phyloP scores from a whole-genome alignment of 2,888 invertebrate species.

The Clistopyga incitator region DNA sequence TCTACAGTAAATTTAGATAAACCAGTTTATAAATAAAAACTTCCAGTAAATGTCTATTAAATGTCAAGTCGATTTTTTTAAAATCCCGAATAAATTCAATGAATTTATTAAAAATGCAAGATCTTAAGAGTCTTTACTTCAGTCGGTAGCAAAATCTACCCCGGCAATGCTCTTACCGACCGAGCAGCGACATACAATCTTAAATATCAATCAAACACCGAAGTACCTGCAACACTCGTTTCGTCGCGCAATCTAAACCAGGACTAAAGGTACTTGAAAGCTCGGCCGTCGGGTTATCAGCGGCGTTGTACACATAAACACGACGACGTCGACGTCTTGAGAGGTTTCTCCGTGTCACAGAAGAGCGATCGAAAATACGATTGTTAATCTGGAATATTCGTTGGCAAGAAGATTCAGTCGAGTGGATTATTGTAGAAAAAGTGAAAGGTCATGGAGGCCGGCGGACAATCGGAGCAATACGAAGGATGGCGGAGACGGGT shows the following conservation, averaged over 20 bases:
- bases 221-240: too few species aligned
- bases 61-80: too few species aligned
- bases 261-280: background rate
- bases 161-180: too few species aligned
- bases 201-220: too few species aligned
- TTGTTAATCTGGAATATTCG: conserved; percentile 3
- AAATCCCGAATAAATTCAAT: too few species aligned
- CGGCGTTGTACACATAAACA: conserved; percentile 36
- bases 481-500: conserved; percentile 81
- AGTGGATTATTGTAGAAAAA: conserved; percentile 22
- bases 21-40: too few species aligned
- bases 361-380: conserved; percentile 10
- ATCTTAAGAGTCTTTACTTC: too few species aligned
- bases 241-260: conserved; percentile 10
- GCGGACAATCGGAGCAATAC: conserved; percentile 74
- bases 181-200: too few species aligned
- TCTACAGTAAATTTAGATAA: too few species aligned
- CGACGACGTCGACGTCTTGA: conserved; percentile 50
- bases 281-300: conserved; percentile 12
- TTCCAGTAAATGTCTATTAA: too few species aligned
- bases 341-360: conserved; percentile 42
- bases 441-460: conserved; percentile 74
- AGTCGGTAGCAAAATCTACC: too few species aligned
- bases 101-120: too few species aligned
- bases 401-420: background rate